Percentiles rank a stretch among this genome's conserved stretches.
phyloP scores from a whole-genome alignment of 2,113 vertebrate species.

The Passer montanus region DNA sequence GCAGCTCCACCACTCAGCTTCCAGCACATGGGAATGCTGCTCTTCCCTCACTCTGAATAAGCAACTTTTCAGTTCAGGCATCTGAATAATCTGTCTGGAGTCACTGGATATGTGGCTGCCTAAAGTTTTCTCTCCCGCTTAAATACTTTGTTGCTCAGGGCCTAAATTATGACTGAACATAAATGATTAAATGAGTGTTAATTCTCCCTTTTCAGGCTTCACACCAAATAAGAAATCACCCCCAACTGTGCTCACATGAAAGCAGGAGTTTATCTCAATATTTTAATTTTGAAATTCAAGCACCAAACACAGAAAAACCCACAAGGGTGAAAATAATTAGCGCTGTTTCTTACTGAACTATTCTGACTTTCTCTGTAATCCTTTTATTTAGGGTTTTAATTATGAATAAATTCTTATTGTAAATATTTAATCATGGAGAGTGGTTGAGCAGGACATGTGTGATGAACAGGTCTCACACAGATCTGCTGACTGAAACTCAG shows the following conservation, averaged over 20 bases:
- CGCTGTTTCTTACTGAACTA: not conserved
- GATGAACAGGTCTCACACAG: not conserved
- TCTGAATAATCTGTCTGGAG: not conserved
- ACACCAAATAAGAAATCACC: not conserved
- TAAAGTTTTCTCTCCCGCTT: not conserved
- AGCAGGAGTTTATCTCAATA: not conserved
- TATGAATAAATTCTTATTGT: not conserved
- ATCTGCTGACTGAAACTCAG: not conserved
- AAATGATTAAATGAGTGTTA: not conserved
- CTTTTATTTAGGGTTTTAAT: conserved; percentile 8
- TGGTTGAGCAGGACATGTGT: not conserved
- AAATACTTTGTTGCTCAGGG: not conserved
- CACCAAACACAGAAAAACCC: not conserved
- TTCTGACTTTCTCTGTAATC: not conserved
- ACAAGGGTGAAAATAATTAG: conserved; percentile 8
- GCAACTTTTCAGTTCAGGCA: not conserved
- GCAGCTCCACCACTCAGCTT: not conserved
- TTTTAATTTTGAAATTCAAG: conserved; percentile 19
- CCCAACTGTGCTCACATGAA: not conserved
- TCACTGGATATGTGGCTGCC: not conserved
- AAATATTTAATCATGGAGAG: not conserved
- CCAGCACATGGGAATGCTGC: not conserved
- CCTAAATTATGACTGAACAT: not conserved
- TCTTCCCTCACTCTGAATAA: not conserved
- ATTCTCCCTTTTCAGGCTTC: not conserved